A percentile compares a stretch with the other conserved stretches of the same genome.
phyloP scores from a whole-genome alignment of 2,888 invertebrate genomes.

The Poecilobothrus nobilitatus region DNA sequence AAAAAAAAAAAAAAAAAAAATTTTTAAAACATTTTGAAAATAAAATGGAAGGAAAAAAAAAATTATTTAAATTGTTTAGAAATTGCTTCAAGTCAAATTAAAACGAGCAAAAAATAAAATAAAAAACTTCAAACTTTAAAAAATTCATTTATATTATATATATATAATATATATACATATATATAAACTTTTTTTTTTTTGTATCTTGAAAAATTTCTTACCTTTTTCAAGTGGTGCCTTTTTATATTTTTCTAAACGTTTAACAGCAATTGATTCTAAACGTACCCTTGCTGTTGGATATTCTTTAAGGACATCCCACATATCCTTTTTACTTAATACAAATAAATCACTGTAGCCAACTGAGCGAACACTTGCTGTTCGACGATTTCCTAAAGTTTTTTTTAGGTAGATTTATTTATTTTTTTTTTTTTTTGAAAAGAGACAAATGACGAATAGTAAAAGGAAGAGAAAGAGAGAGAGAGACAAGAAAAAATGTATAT shows the following conservation, averaged over 20 bases:
- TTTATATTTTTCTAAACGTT: conserved; percentile 94
- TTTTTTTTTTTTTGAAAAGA: neutral
- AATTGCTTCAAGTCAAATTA: no score
- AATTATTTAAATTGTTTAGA: no score
- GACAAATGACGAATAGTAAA: neutral
- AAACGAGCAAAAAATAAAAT: no score
- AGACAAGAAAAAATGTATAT: neutral
- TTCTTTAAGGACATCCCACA: conserved; percentile 98
- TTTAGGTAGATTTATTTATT: neutral
- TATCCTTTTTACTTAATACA: conserved; percentile 97
- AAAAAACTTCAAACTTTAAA: no score
- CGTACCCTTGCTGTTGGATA: conserved; percentile 89
- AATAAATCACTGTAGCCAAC: conserved; percentile 98
- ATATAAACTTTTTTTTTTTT: no score
- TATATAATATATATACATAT: no score
- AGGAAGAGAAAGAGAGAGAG: neutral
- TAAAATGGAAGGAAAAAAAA: no score
- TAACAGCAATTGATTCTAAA: conserved; percentile 93
- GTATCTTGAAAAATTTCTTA: conserved; percentile 37
- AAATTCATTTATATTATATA: no score
- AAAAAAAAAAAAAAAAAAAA: no score
- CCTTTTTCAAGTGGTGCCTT: conserved; percentile 89
- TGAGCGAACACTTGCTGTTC: conserved; percentile 95
- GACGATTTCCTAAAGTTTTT: conserved; percentile 73
- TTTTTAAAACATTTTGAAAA: no score